Percentiles rank a stretch among this genome's conserved stretches.
phyloP scores from a whole-genome alignment of 2,888 invertebrate species.

The Protodeltote pygarga region DNA sequence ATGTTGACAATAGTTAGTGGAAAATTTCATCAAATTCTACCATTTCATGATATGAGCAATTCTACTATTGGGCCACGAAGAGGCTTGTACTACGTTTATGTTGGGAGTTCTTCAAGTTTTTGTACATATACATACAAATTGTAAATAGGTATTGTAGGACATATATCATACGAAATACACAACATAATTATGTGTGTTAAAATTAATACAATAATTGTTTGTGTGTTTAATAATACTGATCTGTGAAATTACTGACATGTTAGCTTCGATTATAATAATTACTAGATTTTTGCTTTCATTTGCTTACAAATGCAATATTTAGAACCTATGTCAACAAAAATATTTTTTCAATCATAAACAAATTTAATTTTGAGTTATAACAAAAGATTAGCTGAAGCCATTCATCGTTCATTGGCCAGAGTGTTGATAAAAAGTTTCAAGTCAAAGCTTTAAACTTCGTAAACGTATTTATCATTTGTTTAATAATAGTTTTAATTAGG shows the following conservation, averaged over 20 bases:
- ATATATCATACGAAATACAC: slow-evolving; percentile 38
- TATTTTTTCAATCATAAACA: slow-evolving; percentile 1
- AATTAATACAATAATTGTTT: slow-evolving; percentile 33
- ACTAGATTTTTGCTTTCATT: slow-evolving; percentile 7
- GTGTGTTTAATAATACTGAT: slow-evolving; percentile 21
- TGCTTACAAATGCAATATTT: slow-evolving; percentile 7
- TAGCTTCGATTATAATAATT: slow-evolving; percentile 10
- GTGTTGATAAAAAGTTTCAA: slow-evolving; percentile 38
- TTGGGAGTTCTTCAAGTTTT: slow-evolving; percentile 61
- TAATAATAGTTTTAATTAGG: slow-evolving; percentile 58
- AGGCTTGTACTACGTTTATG: slow-evolving; percentile 64
- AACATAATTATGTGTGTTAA: slow-evolving; percentile 35
- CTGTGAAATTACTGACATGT: slow-evolving; percentile 12
- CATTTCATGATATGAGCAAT: too few relatives aligned
- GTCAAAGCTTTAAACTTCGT: slow-evolving; percentile 57
- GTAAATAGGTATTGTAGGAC: slow-evolving; percentile 47
- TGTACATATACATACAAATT: slow-evolving; percentile 68
- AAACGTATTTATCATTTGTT: slow-evolving; percentile 51
- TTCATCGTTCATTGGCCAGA: slow-evolving; percentile 11
- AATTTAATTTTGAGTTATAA: too few relatives aligned
- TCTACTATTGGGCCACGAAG: too few relatives aligned
- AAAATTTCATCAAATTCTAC: too few relatives aligned
- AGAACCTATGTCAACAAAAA: slow-evolving; percentile 1
- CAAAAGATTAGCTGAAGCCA: slow-evolving; percentile 20
- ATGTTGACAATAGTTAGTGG: too few relatives aligned